Evolutionary conservation across 2,888 invertebrate species (phyloP).

Genomic region (Panopea generosa): DNA sequence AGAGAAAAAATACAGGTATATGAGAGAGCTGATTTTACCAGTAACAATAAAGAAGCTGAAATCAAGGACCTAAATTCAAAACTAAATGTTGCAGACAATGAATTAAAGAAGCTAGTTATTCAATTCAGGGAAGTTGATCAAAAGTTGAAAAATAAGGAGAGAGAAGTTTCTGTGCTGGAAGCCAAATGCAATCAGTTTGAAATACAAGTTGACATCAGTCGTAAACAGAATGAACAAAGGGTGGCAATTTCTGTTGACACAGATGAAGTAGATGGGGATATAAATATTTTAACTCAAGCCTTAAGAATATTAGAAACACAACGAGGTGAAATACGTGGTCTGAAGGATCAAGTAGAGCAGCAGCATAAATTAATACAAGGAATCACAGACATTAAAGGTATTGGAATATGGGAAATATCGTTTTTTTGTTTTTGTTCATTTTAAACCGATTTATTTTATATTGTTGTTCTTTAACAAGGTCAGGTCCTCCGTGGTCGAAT

Average conservation of each 20-base stretch:
- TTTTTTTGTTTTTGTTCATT: neutral
- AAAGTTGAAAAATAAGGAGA: conserved; percentile 22
- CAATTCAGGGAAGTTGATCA: conserved; percentile 31
- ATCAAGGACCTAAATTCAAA: conserved; percentile 28
- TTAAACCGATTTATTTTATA: no score
- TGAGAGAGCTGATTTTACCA: neutral
- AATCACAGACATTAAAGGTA: neutral
- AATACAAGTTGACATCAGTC: conserved; percentile 48
- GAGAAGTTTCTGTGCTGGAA: conserved; percentile 33
- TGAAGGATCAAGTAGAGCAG: conserved; percentile 36
- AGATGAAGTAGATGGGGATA: conserved; percentile 55
- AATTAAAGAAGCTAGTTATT: conserved; percentile 16
- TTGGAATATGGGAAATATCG: no score
- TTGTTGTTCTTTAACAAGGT: no score
- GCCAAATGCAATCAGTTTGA: conserved; percentile 53
- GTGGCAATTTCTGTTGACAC: conserved; percentile 14
- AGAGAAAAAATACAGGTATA: conserved; percentile 18
- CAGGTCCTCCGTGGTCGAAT: no score
- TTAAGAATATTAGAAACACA: conserved; percentile 34
- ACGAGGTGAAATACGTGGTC: conserved; percentile 21
- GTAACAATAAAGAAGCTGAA: conserved; percentile 26
- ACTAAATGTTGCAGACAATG: conserved; percentile 31
- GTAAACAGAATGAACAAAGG: conserved; percentile 6
- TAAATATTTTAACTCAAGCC: conserved; percentile 33
- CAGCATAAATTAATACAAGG: conserved; percentile 39